These are phyloP conservation scores for Taenaris catops DNA, from an alignment of 2,888 invertebrate species.

Conservation along the genomic window DNA sequence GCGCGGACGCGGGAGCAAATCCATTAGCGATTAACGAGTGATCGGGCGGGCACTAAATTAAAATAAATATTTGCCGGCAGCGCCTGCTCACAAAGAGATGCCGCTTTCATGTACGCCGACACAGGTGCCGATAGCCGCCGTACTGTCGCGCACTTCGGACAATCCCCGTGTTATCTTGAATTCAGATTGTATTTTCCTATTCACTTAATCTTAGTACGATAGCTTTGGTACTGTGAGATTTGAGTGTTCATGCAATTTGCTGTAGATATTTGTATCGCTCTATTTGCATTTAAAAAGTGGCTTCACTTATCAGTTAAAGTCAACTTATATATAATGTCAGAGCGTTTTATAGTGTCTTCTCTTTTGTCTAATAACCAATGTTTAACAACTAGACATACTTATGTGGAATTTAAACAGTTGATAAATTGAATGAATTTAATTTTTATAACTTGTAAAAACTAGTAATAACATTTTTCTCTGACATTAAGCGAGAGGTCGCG, in stretches of 20 bases:
- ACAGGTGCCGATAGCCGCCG: slow-evolving; percentile 58
- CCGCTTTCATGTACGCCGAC: slow-evolving; percentile 68
- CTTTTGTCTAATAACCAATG: too few species aligned
- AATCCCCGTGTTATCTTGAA: slow-evolving; percentile 3
- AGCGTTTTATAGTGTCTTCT: too few species aligned
- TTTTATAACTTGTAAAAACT: too few species aligned
- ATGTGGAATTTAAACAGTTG: too few species aligned
- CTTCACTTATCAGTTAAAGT: too few species aligned
- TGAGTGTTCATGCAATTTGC: slow-evolving; percentile 16
- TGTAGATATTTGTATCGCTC: slow-evolving; percentile 15
- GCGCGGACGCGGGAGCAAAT: slow-evolving; percentile 50
- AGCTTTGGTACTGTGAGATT: slow-evolving; percentile 5
- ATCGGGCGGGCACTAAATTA: slow-evolving; percentile 73
- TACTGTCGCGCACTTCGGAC: slow-evolving; percentile 10
- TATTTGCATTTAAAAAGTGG: slow-evolving; percentile 17
- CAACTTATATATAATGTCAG: too few species aligned
- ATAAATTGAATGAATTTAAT: too few species aligned
- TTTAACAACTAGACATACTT: too few species aligned
- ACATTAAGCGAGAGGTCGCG: too few species aligned
- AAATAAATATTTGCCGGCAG: slow-evolving; percentile 77
- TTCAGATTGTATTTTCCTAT: slow-evolving; percentile 6
- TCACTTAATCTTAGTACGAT: slow-evolving; percentile 3
- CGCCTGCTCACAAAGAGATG: slow-evolving; percentile 53
- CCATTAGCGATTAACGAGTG: slow-evolving; percentile 76
- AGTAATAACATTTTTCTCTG: too few species aligned